These are phyloP conservation scores for Cnemophilus loriae DNA, from an alignment of 2,113 vertebrate genomes.

Conservation along the genomic window DNA sequence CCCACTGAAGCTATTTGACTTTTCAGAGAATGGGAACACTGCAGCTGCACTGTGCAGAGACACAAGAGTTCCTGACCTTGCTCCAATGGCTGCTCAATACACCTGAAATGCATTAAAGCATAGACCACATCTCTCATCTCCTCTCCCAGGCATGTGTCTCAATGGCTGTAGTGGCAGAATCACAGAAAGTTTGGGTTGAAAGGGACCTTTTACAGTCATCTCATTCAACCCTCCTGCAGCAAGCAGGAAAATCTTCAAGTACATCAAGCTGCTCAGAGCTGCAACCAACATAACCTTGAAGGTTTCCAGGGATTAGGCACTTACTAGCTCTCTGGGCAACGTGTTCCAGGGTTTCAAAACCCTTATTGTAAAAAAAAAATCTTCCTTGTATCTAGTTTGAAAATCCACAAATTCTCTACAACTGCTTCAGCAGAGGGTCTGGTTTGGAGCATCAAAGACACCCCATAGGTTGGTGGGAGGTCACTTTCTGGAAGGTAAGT, in stretches of 20 bases:
- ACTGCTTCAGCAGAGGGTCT: background rate
- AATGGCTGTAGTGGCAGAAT: background rate
- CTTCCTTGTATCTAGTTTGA: background rate
- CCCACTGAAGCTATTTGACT: background rate
- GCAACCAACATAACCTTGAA: background rate
- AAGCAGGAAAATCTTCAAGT: background rate
- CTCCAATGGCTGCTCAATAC: background rate
- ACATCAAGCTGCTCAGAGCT: background rate
- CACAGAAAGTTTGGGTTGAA: background rate
- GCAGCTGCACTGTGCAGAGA: background rate
- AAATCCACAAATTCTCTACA: background rate
- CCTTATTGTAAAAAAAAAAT: accelerated
- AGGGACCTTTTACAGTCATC: background rate
- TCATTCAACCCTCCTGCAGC: background rate
- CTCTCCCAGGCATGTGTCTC: background rate
- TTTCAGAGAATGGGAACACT: background rate
- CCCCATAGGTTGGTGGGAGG: accelerated
- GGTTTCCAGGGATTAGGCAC: background rate
- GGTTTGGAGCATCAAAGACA: background rate
- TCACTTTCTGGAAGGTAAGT: background rate
- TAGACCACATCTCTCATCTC: background rate
- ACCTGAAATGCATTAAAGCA: background rate
- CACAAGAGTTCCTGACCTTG: background rate
- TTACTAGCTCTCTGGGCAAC: background rate
- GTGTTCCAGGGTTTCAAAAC: background rate